A percentile compares a stretch with the other conserved stretches of the same genome.
phyloP scores from a whole-genome alignment of 1,140 invertebrate genomes.

The Halyomorpha halys region DNA sequence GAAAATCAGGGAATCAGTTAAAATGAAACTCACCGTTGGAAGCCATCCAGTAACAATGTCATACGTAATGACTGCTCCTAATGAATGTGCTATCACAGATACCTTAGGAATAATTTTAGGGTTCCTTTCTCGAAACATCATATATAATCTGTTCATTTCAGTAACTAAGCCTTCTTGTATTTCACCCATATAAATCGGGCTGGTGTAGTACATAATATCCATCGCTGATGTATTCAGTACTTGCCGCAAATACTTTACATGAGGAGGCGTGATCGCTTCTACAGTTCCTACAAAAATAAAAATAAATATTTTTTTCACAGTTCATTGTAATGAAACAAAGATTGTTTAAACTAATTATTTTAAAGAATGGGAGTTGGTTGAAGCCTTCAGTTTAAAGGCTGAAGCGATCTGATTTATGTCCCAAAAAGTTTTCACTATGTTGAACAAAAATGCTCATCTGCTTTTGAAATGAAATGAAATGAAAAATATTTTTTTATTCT shows the following conservation, averaged over 20 bases:
- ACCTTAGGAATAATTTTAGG: constrained; percentile 55
- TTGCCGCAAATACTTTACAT: constrained; percentile 50
- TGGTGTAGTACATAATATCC: constrained; percentile 76
- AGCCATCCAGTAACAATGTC: constrained; percentile 66
- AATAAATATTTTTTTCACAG: not conserved
- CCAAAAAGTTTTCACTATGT: too few species aligned
- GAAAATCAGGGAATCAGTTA: not conserved
- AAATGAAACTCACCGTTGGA: constrained; percentile 27
- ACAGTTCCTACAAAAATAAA: constrained; percentile 46
- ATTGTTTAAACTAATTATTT: too few species aligned
- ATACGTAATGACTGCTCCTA: constrained; percentile 71
- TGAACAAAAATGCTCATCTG: too few species aligned
- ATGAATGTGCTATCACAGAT: constrained; percentile 64
- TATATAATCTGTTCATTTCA: constrained; percentile 61
- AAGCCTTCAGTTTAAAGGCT: too few species aligned
- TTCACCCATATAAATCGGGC: constrained; percentile 63
- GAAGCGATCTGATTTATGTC: too few species aligned
- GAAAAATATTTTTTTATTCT: too few species aligned
- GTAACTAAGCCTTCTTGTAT: constrained; percentile 54
- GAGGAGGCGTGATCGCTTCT: constrained; percentile 58
- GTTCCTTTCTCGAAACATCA: constrained; percentile 58
- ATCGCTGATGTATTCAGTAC: constrained; percentile 64
- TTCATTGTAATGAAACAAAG: too few species aligned
- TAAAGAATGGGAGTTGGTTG: too few species aligned
- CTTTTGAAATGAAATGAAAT: too few species aligned